These are phyloP conservation scores for Lepidothrix coronata DNA, from an alignment of 2,113 vertebrate species.

Conservation along the genomic window DNA sequence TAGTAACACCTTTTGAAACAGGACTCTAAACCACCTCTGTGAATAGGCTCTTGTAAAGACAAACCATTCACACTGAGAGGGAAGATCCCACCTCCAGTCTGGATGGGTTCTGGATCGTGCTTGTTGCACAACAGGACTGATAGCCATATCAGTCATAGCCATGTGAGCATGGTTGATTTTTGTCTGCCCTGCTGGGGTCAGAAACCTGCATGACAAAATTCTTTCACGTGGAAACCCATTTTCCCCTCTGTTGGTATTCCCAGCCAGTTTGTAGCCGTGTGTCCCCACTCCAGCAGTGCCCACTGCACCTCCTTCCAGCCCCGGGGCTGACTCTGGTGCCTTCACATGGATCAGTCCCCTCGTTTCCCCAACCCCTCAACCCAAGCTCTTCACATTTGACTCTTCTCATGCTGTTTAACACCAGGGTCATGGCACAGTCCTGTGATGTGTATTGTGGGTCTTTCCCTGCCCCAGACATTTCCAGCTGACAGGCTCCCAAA, in stretches of 20 bases:
- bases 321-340: not conserved
- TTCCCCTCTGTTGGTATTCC: not conserved
- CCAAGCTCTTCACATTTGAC: no score
- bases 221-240: not conserved
- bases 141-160: accelerated
- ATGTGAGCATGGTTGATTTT: not conserved
- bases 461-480: not conserved
- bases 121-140: not conserved
- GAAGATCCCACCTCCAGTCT: not conserved
- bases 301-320: not conserved
- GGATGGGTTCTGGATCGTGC: accelerated
- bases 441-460: not conserved
- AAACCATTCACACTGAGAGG: not conserved
- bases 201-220: not conserved
- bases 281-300: not conserved
- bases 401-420: not conserved
- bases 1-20: not conserved
- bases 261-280: not conserved
- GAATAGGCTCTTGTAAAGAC: not conserved
- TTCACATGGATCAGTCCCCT: not conserved
- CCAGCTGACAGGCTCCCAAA: not conserved
- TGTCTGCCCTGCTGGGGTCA: not conserved
- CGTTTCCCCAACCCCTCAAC: not conserved
- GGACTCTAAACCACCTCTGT: not conserved
- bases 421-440: not conserved